These are phyloP conservation scores for Marisa cornuarietis DNA, from an alignment of 1,140 invertebrate species.

Conservation along the genomic window DNA sequence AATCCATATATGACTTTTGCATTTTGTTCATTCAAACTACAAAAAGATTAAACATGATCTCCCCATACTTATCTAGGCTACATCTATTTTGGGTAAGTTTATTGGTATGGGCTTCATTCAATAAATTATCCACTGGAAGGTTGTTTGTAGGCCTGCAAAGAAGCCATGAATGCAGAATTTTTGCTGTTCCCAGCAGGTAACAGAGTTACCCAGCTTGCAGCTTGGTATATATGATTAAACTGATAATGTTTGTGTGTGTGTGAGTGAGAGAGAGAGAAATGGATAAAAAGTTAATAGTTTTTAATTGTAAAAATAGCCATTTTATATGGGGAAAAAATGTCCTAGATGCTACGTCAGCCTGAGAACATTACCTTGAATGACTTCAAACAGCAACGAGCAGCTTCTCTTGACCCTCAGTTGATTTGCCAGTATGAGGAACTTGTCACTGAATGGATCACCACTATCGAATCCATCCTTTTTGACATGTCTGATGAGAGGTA, in stretches of 20 bases:
- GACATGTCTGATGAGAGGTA: slow-evolving; percentile 65
- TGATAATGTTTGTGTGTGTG: background rate
- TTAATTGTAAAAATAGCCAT: background rate
- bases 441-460: slow-evolving; percentile 64
- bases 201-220: too few species aligned
- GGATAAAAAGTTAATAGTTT: background rate
- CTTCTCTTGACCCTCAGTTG: slow-evolving; percentile 58
- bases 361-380: slow-evolving; percentile 62
- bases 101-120: too few species aligned
- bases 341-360: slow-evolving; percentile 62
- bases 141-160: too few species aligned
- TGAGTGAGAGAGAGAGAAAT: background rate
- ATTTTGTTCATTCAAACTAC: too few species aligned
- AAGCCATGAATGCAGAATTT: too few species aligned
- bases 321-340: background rate
- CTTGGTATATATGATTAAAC: too few species aligned
- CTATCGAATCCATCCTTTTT: slow-evolving; percentile 62
- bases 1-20: too few species aligned
- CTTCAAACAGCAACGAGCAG: slow-evolving; percentile 63
- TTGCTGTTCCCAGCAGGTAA: too few species aligned
- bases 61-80: too few species aligned
- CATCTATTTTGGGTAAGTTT: too few species aligned
- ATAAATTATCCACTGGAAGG: too few species aligned
- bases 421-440: slow-evolving; percentile 65
- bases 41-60: too few species aligned